phyloP scores from a whole-genome alignment of 2,888 invertebrate species.

The Macaria liturata region DNA sequence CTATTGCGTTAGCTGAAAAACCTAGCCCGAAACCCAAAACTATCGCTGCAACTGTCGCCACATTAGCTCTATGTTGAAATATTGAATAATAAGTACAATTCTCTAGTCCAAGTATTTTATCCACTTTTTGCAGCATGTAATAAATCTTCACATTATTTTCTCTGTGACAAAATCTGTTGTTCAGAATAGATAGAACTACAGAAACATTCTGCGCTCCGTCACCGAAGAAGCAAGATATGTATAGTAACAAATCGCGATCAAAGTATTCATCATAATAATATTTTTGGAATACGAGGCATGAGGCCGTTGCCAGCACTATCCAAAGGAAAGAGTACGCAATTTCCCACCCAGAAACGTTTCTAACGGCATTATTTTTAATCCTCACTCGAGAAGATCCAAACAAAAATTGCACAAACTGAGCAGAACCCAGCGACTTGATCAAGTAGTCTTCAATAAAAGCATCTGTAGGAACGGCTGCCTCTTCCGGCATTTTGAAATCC shows the following conservation, averaged over 20 bases:
- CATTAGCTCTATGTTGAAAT: constrained; percentile 32
- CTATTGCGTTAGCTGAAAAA: constrained; percentile 25
- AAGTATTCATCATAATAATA: constrained; percentile 35
- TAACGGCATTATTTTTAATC: constrained; percentile 36
- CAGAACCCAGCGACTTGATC: constrained; percentile 40
- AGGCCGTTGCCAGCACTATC: constrained; percentile 32
- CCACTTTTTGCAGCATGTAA: constrained; percentile 40
- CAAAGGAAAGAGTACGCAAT: constrained; percentile 41
- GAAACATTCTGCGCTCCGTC: constrained; percentile 30
- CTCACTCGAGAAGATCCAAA: constrained; percentile 39
- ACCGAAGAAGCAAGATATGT: constrained; percentile 22
- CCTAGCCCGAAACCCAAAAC: constrained; percentile 32
- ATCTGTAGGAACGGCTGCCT: constrained; percentile 2
- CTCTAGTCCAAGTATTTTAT: constrained; percentile 35
- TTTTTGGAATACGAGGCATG: constrained; percentile 28
- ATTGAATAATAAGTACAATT: constrained; percentile 29
- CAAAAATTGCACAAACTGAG: constrained; percentile 36
- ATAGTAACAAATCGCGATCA: constrained; percentile 26
- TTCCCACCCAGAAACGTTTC: constrained; percentile 29
- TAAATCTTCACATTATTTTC: constrained; percentile 35
- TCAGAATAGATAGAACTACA: constrained; percentile 34
- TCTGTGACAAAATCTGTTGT: constrained; percentile 36
- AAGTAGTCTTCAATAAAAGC: constrained; percentile 34
- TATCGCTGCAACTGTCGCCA: constrained; percentile 24
- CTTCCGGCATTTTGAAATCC: constrained; percentile 9